These are phyloP conservation scores for Pelochelys cantorii DNA, from an alignment of 2,797 vertebrate genomes.

Conservation along the genomic window DNA sequence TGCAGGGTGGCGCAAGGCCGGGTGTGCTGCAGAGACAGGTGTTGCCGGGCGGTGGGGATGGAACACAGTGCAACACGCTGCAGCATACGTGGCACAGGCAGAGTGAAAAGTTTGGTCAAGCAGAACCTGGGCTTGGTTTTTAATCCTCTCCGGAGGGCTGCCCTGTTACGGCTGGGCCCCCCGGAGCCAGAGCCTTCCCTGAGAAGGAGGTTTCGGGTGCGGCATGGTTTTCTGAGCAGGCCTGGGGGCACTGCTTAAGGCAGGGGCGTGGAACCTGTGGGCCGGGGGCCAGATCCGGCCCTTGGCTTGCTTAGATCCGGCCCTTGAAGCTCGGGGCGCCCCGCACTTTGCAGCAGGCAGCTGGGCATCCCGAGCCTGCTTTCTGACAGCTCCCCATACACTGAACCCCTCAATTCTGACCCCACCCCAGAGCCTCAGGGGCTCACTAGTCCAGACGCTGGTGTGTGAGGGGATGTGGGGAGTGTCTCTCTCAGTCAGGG, in stretches of 20 bases:
- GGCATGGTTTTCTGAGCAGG: no score
- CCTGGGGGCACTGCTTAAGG: background rate
- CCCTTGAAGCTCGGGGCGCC: no score
- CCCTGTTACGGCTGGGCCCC: constrained; percentile 61
- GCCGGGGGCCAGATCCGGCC: no score
- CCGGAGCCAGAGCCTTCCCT: constrained; percentile 10
- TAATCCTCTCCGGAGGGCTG: constrained; percentile 46
- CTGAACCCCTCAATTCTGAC: no score
- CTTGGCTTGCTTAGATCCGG: no score
- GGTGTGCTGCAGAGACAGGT: background rate
- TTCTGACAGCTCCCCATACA: no score
- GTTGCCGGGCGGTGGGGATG: accelerated
- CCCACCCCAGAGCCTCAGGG: no score
- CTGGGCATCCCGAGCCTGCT: no score
- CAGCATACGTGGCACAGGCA: background rate
- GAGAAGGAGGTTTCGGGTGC: background rate
- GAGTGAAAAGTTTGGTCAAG: background rate
- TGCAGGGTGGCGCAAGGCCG: accelerated
- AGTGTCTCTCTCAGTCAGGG: no score
- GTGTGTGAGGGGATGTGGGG: no score
- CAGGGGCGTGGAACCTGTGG: no score
- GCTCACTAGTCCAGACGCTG: background rate
- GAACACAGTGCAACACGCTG: background rate
- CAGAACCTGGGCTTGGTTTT: constrained; percentile 11
- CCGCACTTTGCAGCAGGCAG: no score